phyloP scores from a whole-genome alignment of 2,888 invertebrate genomes.

The Heliconius hortense region DNA sequence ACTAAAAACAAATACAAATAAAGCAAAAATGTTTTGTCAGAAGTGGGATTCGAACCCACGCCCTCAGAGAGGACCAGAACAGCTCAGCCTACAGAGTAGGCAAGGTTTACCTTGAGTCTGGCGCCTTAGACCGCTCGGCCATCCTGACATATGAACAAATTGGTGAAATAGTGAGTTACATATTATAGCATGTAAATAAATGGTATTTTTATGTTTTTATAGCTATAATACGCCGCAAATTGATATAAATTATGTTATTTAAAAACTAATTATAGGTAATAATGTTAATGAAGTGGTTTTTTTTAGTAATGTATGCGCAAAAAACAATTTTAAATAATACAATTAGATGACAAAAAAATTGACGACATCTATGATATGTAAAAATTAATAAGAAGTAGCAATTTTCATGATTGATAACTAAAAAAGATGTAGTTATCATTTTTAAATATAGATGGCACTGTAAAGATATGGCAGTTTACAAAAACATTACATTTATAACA shows the following conservation, averaged over 20 bases:
- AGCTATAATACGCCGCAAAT: background rate
- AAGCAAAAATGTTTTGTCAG: constrained; percentile 82
- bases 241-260: too few species aligned
- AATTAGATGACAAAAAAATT: too few species aligned
- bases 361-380: background rate
- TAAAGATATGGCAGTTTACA: background rate
- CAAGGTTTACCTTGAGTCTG: constrained; percentile 83
- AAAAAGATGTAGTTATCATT: background rate
- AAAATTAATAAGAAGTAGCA: too few species aligned
- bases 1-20: background rate
- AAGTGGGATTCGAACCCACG: constrained; percentile 93
- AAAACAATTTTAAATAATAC: too few species aligned
- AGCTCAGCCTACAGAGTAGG: constrained; percentile 85
- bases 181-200: background rate
- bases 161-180: constrained; percentile 51
- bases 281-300: too few species aligned
- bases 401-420: too few species aligned
- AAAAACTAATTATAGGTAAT: too few species aligned
- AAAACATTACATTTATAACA: too few species aligned
- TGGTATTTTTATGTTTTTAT: background rate
- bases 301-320: too few species aligned
- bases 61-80: constrained; percentile 89
- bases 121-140: constrained; percentile 96
- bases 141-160: constrained; percentile 83
- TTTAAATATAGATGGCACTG: constrained; percentile 1